These are phyloP conservation scores for Terrapene triunguis DNA, from an alignment of 2,113 vertebrate species.

Conservation along the genomic window DNA sequence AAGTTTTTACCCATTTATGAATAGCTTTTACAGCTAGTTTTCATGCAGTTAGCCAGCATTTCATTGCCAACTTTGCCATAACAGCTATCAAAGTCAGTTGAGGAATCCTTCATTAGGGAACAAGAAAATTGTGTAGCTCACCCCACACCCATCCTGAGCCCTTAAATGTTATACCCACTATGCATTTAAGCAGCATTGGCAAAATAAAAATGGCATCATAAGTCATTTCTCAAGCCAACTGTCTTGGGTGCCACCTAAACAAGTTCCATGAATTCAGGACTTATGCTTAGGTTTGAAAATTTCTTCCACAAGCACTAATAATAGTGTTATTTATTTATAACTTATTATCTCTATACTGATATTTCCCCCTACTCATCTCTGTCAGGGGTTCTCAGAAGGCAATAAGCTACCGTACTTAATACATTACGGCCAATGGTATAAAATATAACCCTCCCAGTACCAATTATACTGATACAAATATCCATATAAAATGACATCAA, in stretches of 20 bases:
- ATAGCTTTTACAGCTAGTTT: not conserved
- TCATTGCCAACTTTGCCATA: not conserved
- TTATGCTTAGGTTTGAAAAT: not conserved
- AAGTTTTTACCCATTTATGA: not conserved
- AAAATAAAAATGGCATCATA: not conserved
- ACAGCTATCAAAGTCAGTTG: not conserved
- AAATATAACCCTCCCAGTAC: not conserved
- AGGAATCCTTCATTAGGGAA: not conserved
- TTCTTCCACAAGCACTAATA: not conserved
- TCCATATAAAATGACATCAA: not conserved
- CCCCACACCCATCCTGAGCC: not conserved
- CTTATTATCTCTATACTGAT: not conserved
- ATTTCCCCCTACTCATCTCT: not conserved
- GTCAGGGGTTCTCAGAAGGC: not conserved
- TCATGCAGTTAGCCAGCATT: rapidly evolving
- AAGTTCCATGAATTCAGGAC: not conserved
- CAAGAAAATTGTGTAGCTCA: not conserved
- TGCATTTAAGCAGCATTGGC: not conserved
- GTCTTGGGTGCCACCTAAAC: not conserved
- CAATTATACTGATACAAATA: not conserved
- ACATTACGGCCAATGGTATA: not conserved
- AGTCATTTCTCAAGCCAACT: not conserved
- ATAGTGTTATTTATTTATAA: not conserved
- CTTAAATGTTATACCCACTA: not conserved
- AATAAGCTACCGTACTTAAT: not conserved